These are phyloP conservation scores for Pagrus major DNA, from an alignment of 2,113 vertebrate genomes.

Conservation along the genomic window DNA sequence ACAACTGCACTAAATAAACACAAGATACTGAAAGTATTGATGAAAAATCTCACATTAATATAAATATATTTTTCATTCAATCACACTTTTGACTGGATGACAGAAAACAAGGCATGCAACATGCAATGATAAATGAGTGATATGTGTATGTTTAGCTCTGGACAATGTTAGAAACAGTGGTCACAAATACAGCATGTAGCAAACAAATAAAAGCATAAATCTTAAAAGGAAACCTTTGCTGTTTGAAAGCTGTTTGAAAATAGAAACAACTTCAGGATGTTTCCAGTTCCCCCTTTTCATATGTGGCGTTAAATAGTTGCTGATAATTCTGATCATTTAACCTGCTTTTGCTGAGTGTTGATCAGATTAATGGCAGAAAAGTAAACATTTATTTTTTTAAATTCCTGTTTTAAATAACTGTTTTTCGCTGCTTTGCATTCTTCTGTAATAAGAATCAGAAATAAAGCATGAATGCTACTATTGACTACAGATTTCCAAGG, in stretches of 20 bases:
- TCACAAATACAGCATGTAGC: constrained; percentile 13
- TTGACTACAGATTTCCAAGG: constrained; percentile 38
- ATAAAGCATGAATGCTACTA: constrained; percentile 30
- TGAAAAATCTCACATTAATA: constrained; percentile 7
- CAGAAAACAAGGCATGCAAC: constrained; percentile 58
- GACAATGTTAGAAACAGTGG: not conserved
- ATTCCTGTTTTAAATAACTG: too few species aligned
- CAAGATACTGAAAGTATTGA: not conserved
- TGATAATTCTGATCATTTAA: not conserved
- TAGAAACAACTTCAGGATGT: not conserved
- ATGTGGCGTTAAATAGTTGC: not conserved
- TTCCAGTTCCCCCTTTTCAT: not conserved
- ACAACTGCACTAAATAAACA: constrained; percentile 6
- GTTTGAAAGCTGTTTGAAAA: not conserved
- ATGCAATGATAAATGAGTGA: constrained; percentile 32
- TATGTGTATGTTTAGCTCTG: constrained; percentile 9
- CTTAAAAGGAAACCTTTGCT: not conserved
- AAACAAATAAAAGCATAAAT: constrained; percentile 18
- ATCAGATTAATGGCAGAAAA: not conserved
- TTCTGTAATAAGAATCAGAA: constrained; percentile 18
- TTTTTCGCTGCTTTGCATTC: not conserved
- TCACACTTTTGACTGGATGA: constrained; percentile 25
- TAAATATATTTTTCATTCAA: constrained; percentile 9
- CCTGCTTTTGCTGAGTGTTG: not conserved
- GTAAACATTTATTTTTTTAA: too few species aligned